Evolutionary conservation across 2,113 vertebrate species (phyloP), one percentile per base, ranked within the genome.

Genomic region (Tupaia tana): DNA sequence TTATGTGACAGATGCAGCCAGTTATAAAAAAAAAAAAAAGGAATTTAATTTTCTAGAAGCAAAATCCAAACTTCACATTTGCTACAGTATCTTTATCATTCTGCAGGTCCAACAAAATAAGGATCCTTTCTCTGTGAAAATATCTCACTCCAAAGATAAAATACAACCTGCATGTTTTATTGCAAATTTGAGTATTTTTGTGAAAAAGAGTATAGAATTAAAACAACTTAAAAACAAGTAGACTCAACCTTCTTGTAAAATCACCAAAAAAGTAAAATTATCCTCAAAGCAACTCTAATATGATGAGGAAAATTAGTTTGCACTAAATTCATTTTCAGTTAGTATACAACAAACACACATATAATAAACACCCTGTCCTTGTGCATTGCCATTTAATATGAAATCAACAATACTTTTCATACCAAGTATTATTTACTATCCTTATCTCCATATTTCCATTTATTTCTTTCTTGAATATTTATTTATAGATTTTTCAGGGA

Each of bases 71-170:
- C 54, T 88, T 89, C 83, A 63, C 18, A 43, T 8, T 31, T 54
- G 89, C 82, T 83, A 97, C 16, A 83, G 9, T 2, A 95, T 22
- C 73, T n/a, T 91, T 59, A 29, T 85, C 4, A 77, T 89, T 95
- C 69, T 80, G 8, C 81, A 91, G 27, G 73, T 54, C 90, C 18
- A 25, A 59, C 84, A 54, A 77, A 90, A 94, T 61, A 85, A 90
- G 43, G 96, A 92, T 12, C 22, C 18, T 94, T 88, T 64, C 34
- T 93, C 75, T 84, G 7, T 90, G 56, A 84, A 96, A 96, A 97
- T 67, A 25, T 54, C 71, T 81, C 9, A 84, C n/a, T 91, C 11
- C 52, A 94, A 89, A 95, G 25, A 89, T 61, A 87, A 80, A 90
- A 91, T 69, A 71, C 18, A 16, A 86, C 19, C 67, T 92, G 3